A percentile compares a stretch with the other conserved stretches of the same genome.
These are phyloP conservation scores for Apamea crenata DNA, from an alignment of 2,888 invertebrate species.

Conservation along the genomic window DNA sequence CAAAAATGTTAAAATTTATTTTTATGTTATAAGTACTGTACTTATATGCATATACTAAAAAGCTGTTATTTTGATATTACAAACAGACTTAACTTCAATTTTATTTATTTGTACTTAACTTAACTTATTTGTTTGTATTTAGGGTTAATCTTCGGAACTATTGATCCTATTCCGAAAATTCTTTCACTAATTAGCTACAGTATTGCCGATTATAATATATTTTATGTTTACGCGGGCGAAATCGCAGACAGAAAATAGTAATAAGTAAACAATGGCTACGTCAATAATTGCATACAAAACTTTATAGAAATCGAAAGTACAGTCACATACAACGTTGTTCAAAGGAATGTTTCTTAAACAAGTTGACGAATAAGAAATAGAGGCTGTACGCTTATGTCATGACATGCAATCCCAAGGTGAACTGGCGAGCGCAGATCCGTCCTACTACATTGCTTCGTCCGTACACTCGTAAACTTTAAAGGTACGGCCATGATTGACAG, in stretches of 20 bases:
- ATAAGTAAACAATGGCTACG: neutral
- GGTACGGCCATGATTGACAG: constrained; percentile 28
- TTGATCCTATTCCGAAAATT: neutral
- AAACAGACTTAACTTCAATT: no score
- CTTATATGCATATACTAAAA: no score
- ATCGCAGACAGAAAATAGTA: neutral
- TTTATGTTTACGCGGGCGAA: neutral
- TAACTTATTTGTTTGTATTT: no score
- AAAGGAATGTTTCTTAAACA: constrained; percentile 35
- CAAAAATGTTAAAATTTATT: no score
- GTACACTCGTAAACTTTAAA: constrained; percentile 9
- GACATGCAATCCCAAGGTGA: constrained; percentile 72
- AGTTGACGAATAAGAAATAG: constrained; percentile 54
- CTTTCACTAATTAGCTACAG: neutral
- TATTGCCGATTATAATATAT: neutral
- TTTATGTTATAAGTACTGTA: no score
- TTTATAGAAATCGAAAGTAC: constrained; percentile 12
- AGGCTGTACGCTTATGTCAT: constrained; percentile 68
- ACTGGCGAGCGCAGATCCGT: constrained; percentile 60
- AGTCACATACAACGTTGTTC: neutral
- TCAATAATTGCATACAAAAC: neutral
- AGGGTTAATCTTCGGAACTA: neutral
- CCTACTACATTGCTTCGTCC: constrained; percentile 37
- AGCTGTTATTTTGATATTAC: no score
- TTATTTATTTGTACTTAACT: no score